Percentiles rank a stretch among this genome's conserved stretches.
Conservation (phyloP, 2,797 vertebrate genomes). For the Smutsia gigantea region DNA sequence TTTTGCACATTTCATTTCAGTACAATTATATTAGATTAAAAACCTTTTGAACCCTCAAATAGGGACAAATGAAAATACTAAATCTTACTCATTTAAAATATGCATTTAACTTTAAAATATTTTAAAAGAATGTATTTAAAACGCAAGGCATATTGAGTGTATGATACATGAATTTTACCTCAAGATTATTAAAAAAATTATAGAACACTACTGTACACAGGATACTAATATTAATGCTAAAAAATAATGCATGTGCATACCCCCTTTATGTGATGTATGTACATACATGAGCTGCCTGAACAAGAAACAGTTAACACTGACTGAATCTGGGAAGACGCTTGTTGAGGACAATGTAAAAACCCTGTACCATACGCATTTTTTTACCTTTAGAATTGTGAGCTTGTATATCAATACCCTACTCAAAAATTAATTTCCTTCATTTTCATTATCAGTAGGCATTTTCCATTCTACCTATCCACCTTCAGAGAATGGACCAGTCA, state of each 20-base stretch:
- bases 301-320: constrained; percentile 19
- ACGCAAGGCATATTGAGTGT: neutral
- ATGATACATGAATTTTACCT: neutral
- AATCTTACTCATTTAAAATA: constrained; percentile 17
- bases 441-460: neutral
- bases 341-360: neutral
- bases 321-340: neutral
- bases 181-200: neutral
- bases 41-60: constrained; percentile 13
- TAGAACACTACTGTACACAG: neutral
- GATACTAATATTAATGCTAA: neutral
- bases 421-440: neutral
- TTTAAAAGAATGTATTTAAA: constrained; percentile 20
- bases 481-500: neutral
- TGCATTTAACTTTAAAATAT: constrained; percentile 6
- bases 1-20: neutral
- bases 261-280: neutral
- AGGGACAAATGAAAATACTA: neutral
- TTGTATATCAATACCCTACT: constrained; percentile 5
- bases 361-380: neutral
- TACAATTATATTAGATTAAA: neutral
- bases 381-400: constrained; percentile 20
- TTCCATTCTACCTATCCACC: neutral
- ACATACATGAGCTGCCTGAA: neutral
- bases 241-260: neutral